phyloP scores from a whole-genome alignment of 2,888 invertebrate genomes.

The Syrphus vitripennis region DNA sequence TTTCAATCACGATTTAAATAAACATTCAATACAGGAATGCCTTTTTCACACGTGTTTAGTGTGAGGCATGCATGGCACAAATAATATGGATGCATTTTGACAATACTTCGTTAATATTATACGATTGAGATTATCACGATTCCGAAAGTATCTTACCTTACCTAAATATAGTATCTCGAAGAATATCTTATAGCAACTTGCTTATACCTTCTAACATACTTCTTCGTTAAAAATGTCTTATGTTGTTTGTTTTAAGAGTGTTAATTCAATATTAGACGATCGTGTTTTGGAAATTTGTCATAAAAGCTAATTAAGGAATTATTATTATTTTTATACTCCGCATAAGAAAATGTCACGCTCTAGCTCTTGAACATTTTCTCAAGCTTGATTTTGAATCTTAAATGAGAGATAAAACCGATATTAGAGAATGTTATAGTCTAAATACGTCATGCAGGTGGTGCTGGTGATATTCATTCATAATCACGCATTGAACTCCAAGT shows the following conservation, averaged over 20 bases:
- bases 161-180: not conserved
- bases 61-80: not conserved
- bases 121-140: conserved; percentile 31
- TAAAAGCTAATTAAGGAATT: conserved; percentile 24
- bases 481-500: conserved; percentile 27
- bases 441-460: conserved; percentile 55
- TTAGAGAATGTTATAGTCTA: conserved; percentile 48
- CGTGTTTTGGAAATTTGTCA: conserved; percentile 29
- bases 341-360: conserved; percentile 34
- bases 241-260: not conserved
- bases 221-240: not conserved
- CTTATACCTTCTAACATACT: not conserved
- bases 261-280: conserved; percentile 16
- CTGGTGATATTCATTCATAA: too few relatives aligned
- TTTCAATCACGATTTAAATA: conserved; percentile 4
- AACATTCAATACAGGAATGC: not conserved
- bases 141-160: conserved; percentile 22
- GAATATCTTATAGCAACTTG: not conserved
- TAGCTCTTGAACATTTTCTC: not conserved
- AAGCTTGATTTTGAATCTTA: conserved; percentile 21
- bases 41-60: conserved; percentile 5
- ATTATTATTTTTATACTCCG: not conserved
- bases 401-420: not conserved
- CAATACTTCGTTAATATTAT: conserved; percentile 10
- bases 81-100: not conserved